Conservation (phyloP, 2,888 invertebrate genomes). For the Conistra vaccinii region DNA sequence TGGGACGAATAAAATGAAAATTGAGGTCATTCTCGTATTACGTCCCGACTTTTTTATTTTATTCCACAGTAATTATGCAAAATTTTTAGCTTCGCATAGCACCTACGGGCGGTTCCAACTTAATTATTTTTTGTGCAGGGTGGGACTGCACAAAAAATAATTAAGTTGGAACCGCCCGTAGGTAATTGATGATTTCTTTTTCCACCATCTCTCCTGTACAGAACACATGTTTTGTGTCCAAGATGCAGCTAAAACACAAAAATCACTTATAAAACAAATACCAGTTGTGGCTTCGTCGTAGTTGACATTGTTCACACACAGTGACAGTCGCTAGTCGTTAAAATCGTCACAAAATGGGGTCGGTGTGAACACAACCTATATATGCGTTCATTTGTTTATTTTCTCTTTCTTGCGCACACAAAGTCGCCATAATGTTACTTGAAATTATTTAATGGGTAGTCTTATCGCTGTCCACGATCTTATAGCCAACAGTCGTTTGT, state of each 20-base stretch:
- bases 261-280: not conserved
- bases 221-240: not conserved
- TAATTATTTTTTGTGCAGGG: conserved; percentile 57
- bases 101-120: conserved; percentile 43
- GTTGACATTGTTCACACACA: not conserved
- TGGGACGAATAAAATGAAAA: conserved; percentile 50
- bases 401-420: conserved; percentile 4
- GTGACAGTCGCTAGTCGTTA: conserved; percentile 13
- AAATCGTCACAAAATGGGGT: conserved; percentile 16
- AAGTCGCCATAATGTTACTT: not conserved
- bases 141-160: conserved; percentile 52
- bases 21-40: conserved; percentile 31
- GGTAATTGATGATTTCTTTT: too few species aligned
- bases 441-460: not conserved
- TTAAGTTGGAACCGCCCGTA: conserved; percentile 48
- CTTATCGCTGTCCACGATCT: not conserved
- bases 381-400: not conserved
- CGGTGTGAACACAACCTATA: not conserved
- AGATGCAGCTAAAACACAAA: not conserved
- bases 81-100: conserved; percentile 33
- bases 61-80: conserved; percentile 55
- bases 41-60: conserved; percentile 51
- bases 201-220: not conserved
- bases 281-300: not conserved
- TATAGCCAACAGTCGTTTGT: not conserved